These are phyloP conservation scores for Heliothis subflexa DNA, from an alignment of 1,140 invertebrate species.

Conservation along the genomic window DNA sequence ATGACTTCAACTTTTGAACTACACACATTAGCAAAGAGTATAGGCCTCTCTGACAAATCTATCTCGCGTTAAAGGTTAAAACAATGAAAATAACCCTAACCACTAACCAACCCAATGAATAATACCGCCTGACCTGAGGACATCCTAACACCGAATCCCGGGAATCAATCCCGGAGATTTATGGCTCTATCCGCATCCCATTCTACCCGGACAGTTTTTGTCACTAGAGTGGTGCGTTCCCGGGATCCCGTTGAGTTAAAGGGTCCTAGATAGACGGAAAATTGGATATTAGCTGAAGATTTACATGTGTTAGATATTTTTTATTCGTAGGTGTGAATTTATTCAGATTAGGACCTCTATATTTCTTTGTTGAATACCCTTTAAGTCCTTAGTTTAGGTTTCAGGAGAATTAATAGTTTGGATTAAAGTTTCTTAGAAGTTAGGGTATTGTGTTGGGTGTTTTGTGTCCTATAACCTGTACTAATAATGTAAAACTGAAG, in stretches of 20 bases:
- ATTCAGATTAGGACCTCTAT: constrained; percentile 32
- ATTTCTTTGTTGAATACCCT: not conserved
- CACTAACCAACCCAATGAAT: constrained; percentile 47
- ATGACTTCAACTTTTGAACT: no score
- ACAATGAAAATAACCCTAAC: constrained; percentile 34
- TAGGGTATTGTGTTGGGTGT: no score
- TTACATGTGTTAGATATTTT: constrained; percentile 54
- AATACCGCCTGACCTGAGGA: constrained; percentile 50
- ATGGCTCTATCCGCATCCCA: constrained; percentile 60
- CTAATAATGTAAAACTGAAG: no score
- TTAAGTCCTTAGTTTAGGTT: constrained; percentile 8
- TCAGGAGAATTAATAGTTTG: not conserved
- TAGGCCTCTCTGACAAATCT: not conserved
- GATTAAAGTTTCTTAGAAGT: no score
- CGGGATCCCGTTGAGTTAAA: constrained; percentile 59
- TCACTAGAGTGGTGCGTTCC: constrained; percentile 49
- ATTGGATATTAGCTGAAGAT: constrained; percentile 60
- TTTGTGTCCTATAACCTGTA: no score
- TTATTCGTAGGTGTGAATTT: constrained; percentile 42
- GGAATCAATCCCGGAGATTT: constrained; percentile 66
- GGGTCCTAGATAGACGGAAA: constrained; percentile 53
- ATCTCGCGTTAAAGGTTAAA: not conserved
- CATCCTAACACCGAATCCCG: constrained; percentile 50
- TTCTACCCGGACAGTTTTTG: constrained; percentile 63
- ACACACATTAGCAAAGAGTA: not conserved